Conservation (phyloP, 2,113 vertebrate species). For the Puffinus mauretanicus region DNA sequence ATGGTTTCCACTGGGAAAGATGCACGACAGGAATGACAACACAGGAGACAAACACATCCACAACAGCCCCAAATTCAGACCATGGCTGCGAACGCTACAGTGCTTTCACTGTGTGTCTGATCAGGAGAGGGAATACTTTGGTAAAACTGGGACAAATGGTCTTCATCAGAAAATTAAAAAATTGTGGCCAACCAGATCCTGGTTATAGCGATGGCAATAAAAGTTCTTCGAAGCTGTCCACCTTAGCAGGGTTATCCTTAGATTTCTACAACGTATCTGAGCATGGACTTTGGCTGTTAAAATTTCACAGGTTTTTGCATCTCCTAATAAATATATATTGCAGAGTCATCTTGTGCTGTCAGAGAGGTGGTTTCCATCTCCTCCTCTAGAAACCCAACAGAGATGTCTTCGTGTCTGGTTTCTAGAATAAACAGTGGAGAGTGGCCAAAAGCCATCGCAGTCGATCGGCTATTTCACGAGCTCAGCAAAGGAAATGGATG, state of each 20-base stretch:
- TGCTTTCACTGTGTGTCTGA: background rate
- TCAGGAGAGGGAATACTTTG: background rate
- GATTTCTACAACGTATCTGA: background rate
- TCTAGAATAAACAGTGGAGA: background rate
- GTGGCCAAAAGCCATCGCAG: background rate
- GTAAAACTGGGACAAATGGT: background rate
- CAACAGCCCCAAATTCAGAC: background rate
- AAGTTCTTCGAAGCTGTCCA: background rate
- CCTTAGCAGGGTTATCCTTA: background rate
- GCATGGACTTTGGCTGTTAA: background rate
- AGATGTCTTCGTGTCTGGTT: background rate
- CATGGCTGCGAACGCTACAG: rapidly evolving
- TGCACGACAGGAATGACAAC: background rate
- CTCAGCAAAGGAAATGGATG: background rate
- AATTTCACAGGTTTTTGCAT: background rate
- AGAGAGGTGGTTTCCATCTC: background rate
- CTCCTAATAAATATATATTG: background rate
- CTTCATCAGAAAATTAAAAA: background rate
- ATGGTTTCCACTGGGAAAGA: background rate
- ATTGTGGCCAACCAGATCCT: background rate
- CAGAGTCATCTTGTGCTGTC: background rate
- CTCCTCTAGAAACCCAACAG: background rate
- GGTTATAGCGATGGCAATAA: background rate
- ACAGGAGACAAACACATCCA: background rate
- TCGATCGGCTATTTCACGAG: background rate